Percentiles rank a stretch among this genome's conserved stretches.
Evolutionary conservation across 2,113 vertebrate species (phyloP).

Genomic region (Poicephalus gulielmi): DNA sequence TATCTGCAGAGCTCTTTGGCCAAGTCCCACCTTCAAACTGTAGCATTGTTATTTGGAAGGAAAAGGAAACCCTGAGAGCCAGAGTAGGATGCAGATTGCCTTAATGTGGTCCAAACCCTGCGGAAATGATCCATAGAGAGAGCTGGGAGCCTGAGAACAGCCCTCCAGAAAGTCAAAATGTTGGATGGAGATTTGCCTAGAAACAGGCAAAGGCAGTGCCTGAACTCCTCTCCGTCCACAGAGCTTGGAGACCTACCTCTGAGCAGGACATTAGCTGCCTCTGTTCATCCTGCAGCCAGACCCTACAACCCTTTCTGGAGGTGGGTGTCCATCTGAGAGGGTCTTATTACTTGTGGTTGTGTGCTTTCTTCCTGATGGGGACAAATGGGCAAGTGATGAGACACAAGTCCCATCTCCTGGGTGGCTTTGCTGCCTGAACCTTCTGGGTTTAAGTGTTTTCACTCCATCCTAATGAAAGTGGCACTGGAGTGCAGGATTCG

Average conservation of each 20-base stretch:
- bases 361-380: background rate
- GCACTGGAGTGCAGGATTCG: background rate
- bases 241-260: background rate
- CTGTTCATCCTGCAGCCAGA: background rate
- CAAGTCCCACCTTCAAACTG: background rate
- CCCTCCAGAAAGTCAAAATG: background rate
- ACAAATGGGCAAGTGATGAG: background rate
- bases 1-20: constrained; percentile 21
- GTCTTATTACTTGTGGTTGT: background rate
- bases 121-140: background rate
- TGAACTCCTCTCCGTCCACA: background rate
- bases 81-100: background rate
- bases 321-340: background rate
- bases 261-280: background rate
- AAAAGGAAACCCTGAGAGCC: constrained; percentile 31
- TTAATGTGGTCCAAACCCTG: background rate
- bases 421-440: background rate
- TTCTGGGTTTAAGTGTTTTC: background rate
- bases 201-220: background rate
- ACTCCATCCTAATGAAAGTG: background rate
- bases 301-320: background rate
- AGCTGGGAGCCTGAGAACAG: background rate
- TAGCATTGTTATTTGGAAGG: constrained; percentile 35
- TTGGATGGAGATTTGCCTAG: background rate
- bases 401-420: background rate